These are phyloP conservation scores for Terebella lapidaria DNA, from an alignment of 2,888 invertebrate species.

Conservation along the genomic window DNA sequence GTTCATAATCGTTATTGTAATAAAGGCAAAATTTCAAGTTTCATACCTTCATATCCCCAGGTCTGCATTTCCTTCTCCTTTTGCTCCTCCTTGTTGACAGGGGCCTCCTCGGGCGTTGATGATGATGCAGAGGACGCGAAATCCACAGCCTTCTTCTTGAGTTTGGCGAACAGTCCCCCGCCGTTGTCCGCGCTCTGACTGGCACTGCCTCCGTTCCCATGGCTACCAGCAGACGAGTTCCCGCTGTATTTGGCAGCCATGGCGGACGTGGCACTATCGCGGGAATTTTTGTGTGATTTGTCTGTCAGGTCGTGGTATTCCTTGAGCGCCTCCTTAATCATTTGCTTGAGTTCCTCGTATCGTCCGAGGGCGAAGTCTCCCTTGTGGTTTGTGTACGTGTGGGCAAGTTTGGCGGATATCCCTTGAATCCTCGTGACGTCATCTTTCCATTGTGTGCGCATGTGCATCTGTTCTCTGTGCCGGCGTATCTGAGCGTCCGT, in stretches of 20 bases:
- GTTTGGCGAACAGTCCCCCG: not conserved
- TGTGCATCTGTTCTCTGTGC: slow-evolving; percentile 10
- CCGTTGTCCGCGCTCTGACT: not conserved
- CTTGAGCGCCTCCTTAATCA: slow-evolving; percentile 20
- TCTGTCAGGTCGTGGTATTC: slow-evolving; percentile 5
- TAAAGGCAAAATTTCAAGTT: too few relatives aligned
- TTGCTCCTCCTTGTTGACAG: not conserved
- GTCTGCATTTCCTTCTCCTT: not conserved
- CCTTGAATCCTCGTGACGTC: slow-evolving; percentile 4
- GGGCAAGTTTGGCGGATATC: slow-evolving; percentile 10
- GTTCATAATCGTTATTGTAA: too few relatives aligned
- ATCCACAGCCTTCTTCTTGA: not conserved
- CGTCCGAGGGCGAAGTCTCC: slow-evolving; percentile 21
- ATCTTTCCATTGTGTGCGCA: slow-evolving; percentile 10
- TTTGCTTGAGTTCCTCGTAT: slow-evolving; percentile 22
- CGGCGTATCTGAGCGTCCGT: slow-evolving; percentile 12
- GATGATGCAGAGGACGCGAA: not conserved
- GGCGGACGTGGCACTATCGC: not conserved
- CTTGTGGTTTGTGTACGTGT: slow-evolving; percentile 14
- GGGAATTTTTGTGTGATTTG: not conserved
- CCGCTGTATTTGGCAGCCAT: not conserved
- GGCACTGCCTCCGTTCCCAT: not conserved
- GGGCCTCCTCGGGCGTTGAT: too few relatives aligned
- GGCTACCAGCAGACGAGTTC: not conserved
- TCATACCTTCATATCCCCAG: not conserved